A percentile compares a stretch with the other conserved stretches of the same genome.
Conservation (phyloP, 2,113 vertebrate genomes). For the Gorsachius goisagi region DNA sequence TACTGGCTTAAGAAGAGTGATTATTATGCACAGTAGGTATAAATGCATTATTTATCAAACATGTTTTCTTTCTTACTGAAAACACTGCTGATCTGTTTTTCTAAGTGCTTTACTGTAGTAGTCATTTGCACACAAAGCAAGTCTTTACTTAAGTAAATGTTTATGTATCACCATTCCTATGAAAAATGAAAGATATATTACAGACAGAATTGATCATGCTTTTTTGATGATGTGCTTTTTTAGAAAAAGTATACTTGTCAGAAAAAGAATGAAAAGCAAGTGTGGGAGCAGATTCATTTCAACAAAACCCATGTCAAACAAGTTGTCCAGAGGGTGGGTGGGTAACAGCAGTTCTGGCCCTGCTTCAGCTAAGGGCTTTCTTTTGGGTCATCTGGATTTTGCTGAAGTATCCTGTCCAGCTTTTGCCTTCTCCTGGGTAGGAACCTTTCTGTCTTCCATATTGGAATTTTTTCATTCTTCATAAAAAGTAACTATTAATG, state of each 20-base stretch:
- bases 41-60: slow-evolving; percentile 82
- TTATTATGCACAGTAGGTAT: slow-evolving; percentile 77
- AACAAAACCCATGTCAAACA: neutral
- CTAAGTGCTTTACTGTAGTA: slow-evolving; percentile 54
- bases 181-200: slow-evolving; percentile 66
- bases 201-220: neutral
- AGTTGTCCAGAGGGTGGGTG: neutral
- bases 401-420: neutral
- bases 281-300: neutral
- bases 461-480: neutral
- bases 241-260: neutral
- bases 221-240: neutral
- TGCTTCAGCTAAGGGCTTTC: neutral
- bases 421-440: neutral
- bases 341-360: neutral
- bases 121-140: slow-evolving; percentile 71
- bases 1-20: slow-evolving; percentile 55
- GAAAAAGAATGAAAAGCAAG: neutral
- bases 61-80: slow-evolving; percentile 70
- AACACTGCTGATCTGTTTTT: slow-evolving; percentile 64
- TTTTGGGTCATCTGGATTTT: neutral
- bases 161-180: slow-evolving; percentile 58
- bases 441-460: neutral
- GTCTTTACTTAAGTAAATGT: slow-evolving; percentile 74
- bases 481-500: neutral